A percentile compares a stretch with the other conserved stretches of the same genome.
Conservation (phyloP, 2,113 vertebrate species). For the Grallaria varia region DNA sequence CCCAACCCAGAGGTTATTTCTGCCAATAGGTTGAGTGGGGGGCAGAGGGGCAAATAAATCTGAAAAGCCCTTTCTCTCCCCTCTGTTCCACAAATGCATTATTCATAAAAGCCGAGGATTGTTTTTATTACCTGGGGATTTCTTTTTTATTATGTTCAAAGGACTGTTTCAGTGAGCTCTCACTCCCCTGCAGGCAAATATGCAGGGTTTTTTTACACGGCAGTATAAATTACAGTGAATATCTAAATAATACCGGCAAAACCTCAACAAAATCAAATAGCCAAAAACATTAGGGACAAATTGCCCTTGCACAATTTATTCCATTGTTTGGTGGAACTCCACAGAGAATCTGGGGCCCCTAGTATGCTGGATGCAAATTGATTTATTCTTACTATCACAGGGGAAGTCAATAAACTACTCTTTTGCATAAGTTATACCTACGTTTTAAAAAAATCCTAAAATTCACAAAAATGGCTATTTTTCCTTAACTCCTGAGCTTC, state of each 20-base stretch:
- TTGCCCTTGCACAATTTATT: slow-evolving; percentile 44
- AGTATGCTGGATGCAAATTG: not conserved
- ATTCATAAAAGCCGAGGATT: slow-evolving; percentile 41
- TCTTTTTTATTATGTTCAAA: slow-evolving; percentile 63
- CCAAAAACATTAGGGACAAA: slow-evolving; percentile 55
- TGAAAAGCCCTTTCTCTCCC: slow-evolving; percentile 8
- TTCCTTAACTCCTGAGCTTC: slow-evolving; percentile 13
- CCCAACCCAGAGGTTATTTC: not conserved
- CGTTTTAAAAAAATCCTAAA: not conserved
- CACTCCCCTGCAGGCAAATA: slow-evolving; percentile 56
- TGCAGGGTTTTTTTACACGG: slow-evolving; percentile 6
- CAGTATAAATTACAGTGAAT: slow-evolving; percentile 44
- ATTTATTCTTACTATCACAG: slow-evolving; percentile 32
- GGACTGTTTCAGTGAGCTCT: slow-evolving; percentile 44
- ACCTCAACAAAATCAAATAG: slow-evolving; percentile 52
- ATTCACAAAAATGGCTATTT: slow-evolving; percentile 19
- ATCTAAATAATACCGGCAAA: slow-evolving; percentile 51
- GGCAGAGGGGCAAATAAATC: not conserved
- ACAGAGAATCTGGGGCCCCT: slow-evolving; percentile 8
- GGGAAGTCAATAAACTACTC: slow-evolving; percentile 15
- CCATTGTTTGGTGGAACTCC: slow-evolving; percentile 46
- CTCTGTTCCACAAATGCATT: not conserved
- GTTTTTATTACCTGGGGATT: slow-evolving; percentile 54
- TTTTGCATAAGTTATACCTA: not conserved
- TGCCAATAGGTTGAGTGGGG: slow-evolving; percentile 38